phyloP scores from a whole-genome alignment of 1,140 invertebrate genomes.

The Acromyrmex heyeri region DNA sequence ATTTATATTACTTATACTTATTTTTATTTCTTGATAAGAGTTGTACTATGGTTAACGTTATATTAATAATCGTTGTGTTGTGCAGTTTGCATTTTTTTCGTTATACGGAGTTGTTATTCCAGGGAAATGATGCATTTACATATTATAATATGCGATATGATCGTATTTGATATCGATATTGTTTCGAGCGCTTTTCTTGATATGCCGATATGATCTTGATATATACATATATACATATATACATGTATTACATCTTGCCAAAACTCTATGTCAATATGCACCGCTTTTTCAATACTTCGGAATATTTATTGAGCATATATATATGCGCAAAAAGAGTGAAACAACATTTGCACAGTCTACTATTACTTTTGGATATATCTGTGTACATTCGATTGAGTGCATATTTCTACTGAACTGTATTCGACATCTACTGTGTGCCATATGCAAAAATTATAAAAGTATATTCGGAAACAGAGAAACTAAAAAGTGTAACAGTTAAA shows the following conservation, averaged over 20 bases:
- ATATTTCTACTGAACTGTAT: conserved; percentile 67
- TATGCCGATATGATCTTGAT: conserved; percentile 55
- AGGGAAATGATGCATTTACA: conserved; percentile 69
- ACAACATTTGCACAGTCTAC: conserved; percentile 64
- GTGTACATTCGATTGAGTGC: conserved; percentile 24
- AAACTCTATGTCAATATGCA: conserved; percentile 75
- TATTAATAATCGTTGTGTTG: conserved; percentile 12
- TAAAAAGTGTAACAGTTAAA: conserved; percentile 18
- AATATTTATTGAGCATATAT: conserved; percentile 67
- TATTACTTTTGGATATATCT: conserved; percentile 66
- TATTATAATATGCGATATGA: conserved; percentile 67
- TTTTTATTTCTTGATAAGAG: conserved; percentile 37
- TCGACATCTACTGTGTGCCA: conserved; percentile 66
- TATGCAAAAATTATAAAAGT: conserved; percentile 48
- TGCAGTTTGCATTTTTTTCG: conserved; percentile 34
- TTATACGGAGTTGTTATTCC: conserved; percentile 42
- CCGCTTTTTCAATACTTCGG: conserved; percentile 68
- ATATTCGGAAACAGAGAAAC: background rate
- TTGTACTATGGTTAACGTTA: conserved; percentile 6
- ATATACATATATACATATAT: conserved; percentile 28
- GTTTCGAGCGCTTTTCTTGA: conserved; percentile 76
- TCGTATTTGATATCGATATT: conserved; percentile 76
- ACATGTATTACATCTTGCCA: conserved; percentile 67
- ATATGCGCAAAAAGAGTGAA: conserved; percentile 50
- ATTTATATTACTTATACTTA: background rate